Percentiles rank a stretch among this genome's conserved stretches.
These are phyloP conservation scores for Tiphia femorata DNA, from an alignment of 2,888 invertebrate species.

Conservation along the genomic window DNA sequence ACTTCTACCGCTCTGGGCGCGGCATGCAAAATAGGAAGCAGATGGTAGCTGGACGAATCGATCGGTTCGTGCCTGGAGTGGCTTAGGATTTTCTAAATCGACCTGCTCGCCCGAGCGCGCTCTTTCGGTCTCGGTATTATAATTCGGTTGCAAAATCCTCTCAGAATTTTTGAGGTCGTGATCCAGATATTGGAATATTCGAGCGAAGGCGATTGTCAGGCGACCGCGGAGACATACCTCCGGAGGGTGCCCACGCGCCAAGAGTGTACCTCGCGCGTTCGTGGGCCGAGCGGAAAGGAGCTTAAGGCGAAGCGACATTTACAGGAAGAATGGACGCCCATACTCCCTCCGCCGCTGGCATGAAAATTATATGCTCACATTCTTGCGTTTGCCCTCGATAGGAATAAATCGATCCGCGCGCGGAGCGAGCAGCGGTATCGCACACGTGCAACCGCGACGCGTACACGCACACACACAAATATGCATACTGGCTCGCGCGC, in stretches of 20 bases:
- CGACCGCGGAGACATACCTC: too few relatives aligned
- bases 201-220: too few relatives aligned
- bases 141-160: too few relatives aligned
- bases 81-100: too few relatives aligned
- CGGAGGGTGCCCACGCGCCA: too few relatives aligned
- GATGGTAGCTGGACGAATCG: constrained; percentile 7
- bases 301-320: not conserved
- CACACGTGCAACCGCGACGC: not conserved
- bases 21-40: constrained; percentile 15
- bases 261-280: too few relatives aligned
- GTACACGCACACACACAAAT: constrained; percentile 1
- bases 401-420: constrained; percentile 18
- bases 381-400: constrained; percentile 16
- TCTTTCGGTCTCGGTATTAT: too few relatives aligned
- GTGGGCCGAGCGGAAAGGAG: too few relatives aligned
- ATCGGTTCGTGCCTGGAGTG: too few relatives aligned
- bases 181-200: too few relatives aligned
- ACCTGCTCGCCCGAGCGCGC: too few relatives aligned
- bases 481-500: constrained; percentile 8
- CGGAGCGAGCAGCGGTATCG: not conserved
- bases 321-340: not conserved
- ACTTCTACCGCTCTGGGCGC: constrained; percentile 7
- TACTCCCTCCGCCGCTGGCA: not conserved
- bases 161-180: too few relatives aligned
- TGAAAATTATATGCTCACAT: constrained; percentile 16